phyloP scores from a whole-genome alignment of 2,797 vertebrate species.

The Gouania willdenowi region DNA sequence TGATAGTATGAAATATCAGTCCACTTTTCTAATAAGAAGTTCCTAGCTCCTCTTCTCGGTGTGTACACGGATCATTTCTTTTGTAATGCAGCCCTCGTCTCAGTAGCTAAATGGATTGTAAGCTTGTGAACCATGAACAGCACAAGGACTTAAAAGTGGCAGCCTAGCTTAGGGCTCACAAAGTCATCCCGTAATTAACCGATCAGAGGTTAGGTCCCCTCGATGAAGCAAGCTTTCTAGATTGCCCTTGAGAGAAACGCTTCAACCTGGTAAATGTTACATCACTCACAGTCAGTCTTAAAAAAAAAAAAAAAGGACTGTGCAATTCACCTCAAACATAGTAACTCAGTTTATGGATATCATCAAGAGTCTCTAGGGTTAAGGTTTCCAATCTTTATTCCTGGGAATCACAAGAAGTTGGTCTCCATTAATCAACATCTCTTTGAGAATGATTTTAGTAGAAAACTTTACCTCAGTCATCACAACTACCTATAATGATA shows the following conservation, averaged over 20 bases:
- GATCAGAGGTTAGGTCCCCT: constrained; percentile 23
- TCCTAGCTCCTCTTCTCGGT: neutral
- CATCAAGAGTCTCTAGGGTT: too few species aligned
- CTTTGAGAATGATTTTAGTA: too few species aligned
- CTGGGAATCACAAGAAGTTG: too few species aligned
- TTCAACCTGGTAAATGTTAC: constrained; percentile 3
- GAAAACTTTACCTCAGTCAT: too few species aligned
- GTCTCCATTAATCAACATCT: too few species aligned
- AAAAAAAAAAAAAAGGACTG: too few species aligned
- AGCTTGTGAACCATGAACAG: constrained; percentile 29
- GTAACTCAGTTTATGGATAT: too few species aligned
- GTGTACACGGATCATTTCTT: constrained; percentile 28
- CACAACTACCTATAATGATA: too few species aligned
- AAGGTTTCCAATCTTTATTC: too few species aligned
- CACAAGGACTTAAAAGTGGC: constrained; percentile 21
- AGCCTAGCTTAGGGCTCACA: neutral
- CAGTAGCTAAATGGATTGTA: constrained; percentile 23
- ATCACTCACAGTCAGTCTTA: neutral
- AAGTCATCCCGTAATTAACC: constrained; percentile 29
- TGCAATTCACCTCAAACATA: too few species aligned
- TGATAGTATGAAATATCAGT: constrained; percentile 26
- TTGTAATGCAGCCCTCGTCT: constrained; percentile 31
- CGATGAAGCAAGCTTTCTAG: neutral
- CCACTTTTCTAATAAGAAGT: constrained; percentile 17
- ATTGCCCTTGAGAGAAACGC: constrained; percentile 22